Percentiles rank a stretch among this genome's conserved stretches.
Conservation (phyloP, 2,888 invertebrate species). For the Ormyrus rosae region DNA sequence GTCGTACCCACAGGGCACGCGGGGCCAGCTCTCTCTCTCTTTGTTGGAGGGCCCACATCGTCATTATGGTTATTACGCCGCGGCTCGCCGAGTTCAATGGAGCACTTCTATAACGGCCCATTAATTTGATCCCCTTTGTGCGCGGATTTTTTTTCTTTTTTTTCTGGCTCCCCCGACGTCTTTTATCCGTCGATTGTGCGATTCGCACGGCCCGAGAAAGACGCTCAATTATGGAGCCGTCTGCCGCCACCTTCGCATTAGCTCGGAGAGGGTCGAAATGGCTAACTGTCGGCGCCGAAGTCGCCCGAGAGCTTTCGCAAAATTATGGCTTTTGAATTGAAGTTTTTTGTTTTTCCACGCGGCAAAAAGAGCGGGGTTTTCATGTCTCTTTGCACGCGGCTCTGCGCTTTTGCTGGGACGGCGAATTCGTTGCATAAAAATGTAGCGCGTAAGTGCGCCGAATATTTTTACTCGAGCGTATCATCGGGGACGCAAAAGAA, state of each 20-base stretch:
- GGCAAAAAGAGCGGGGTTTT: too few relatives aligned
- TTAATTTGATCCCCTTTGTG: constrained; percentile 59
- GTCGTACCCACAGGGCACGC: constrained; percentile 56
- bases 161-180: neutral
- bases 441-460: too few relatives aligned
- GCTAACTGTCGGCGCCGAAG: neutral
- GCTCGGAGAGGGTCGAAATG: neutral
- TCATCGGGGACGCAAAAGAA: too few relatives aligned
- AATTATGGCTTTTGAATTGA: neutral
- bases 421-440: too few relatives aligned
- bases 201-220: constrained; percentile 21
- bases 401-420: too few relatives aligned
- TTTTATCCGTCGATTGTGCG: constrained; percentile 27
- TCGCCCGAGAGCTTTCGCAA: neutral
- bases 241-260: constrained; percentile 18
- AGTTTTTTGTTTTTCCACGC: too few relatives aligned
- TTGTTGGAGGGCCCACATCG: constrained; percentile 59
- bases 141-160: constrained; percentile 14
- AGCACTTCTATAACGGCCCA: constrained; percentile 57
- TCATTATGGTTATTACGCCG: constrained; percentile 52
- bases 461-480: too few relatives aligned
- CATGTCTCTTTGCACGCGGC: too few relatives aligned
- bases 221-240: neutral
- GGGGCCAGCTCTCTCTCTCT: constrained; percentile 40
- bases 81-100: constrained; percentile 54